Percentiles rank a stretch among this genome's conserved stretches.
These are phyloP conservation scores for Alethe castanea DNA, from an alignment of 2,113 vertebrate species.

Conservation along the genomic window DNA sequence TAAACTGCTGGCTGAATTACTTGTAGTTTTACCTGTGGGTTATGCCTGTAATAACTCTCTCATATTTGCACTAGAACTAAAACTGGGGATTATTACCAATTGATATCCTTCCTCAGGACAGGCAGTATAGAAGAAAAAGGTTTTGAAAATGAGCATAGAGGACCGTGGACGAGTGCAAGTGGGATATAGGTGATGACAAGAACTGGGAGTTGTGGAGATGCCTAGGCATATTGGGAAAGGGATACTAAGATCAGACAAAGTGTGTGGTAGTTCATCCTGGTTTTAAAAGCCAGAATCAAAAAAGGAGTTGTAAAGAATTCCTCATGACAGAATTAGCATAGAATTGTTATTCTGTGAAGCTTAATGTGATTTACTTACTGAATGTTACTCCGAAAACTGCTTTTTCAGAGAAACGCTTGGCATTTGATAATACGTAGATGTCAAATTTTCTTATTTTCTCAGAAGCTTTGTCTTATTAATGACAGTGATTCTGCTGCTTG, in stretches of 20 bases:
- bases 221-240: not conserved
- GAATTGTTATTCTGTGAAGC: not conserved
- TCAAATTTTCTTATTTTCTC: not conserved
- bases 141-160: not conserved
- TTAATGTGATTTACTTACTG: not conserved
- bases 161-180: not conserved
- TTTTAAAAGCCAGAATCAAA: not conserved
- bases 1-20: not conserved
- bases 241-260: not conserved
- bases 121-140: not conserved
- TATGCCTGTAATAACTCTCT: not conserved
- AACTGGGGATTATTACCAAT: not conserved
- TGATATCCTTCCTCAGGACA: not conserved
- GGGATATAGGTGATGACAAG: not conserved
- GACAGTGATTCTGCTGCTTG: not conserved
- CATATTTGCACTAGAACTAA: not conserved
- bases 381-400: not conserved
- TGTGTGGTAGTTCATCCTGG: not conserved
- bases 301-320: not conserved
- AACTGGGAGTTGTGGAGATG: not conserved
- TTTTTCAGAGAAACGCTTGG: not conserved
- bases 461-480: not conserved
- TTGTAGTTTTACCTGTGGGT: not conserved
- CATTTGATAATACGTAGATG: not conserved
- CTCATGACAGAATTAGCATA: not conserved